Conservation (phyloP, 2,113 vertebrate genomes). For the Cyphomyrus plagiostoma region DNA sequence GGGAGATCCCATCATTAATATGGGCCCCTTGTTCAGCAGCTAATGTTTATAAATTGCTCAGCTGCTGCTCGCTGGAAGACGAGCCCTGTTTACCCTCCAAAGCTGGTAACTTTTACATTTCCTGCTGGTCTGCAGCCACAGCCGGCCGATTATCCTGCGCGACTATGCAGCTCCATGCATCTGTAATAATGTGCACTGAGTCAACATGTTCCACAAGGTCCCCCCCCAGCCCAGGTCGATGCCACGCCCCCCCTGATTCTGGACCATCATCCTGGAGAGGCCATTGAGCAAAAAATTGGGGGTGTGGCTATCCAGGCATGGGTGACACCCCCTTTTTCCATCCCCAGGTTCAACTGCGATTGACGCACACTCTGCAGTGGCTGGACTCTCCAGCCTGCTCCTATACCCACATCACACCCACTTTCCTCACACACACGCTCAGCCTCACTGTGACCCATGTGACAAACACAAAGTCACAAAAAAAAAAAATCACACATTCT, state of each 20-base stretch:
- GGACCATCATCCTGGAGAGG: background rate
- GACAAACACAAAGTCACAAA: background rate
- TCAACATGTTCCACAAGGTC: constrained; percentile 57
- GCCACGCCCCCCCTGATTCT: background rate
- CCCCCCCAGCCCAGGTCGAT: background rate
- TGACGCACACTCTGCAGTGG: background rate
- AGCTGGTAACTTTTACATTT: constrained; percentile 57
- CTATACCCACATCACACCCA: constrained; percentile 1
- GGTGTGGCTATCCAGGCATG: background rate
- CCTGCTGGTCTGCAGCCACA: constrained; percentile 40
- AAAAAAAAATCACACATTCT: too few species aligned
- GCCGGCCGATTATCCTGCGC: constrained; percentile 60
- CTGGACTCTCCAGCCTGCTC: background rate
- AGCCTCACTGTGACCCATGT: background rate
- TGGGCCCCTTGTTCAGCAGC: constrained; percentile 28
- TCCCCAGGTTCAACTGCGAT: background rate
- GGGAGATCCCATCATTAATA: constrained; percentile 34
- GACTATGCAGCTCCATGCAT: constrained; percentile 67
- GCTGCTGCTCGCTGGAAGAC: constrained; percentile 41
- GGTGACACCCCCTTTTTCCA: background rate
- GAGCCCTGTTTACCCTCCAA: constrained; percentile 64
- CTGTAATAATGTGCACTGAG: constrained; percentile 58
- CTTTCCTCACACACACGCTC: background rate
- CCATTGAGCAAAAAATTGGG: background rate
- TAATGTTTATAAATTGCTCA: constrained; percentile 44